Percentiles rank a stretch among this genome's conserved stretches.
Evolutionary conservation across 2,797 vertebrate genomes (phyloP).

Genomic region (Acropternis orthonyx): DNA sequence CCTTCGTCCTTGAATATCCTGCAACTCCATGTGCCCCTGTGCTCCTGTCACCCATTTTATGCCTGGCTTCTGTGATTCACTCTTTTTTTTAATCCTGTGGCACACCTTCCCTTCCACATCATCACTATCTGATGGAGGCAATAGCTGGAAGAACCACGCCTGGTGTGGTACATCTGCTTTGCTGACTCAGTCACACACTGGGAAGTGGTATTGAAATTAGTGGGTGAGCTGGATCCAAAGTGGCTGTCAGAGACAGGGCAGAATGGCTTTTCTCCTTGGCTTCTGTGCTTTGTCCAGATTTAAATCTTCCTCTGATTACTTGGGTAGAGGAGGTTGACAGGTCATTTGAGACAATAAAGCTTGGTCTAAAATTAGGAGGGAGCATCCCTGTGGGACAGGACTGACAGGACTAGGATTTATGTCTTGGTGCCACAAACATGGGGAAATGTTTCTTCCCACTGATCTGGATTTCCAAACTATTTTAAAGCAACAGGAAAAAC

Average conservation of each 20-base stretch:
- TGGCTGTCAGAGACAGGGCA: not conserved
- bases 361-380: not conserved
- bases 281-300: not conserved
- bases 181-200: not conserved
- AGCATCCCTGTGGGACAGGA: not conserved
- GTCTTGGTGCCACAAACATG: not conserved
- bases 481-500: not conserved
- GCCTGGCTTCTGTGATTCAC: not conserved
- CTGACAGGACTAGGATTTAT: not conserved
- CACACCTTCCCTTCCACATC: not conserved
- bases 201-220: not conserved
- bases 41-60: not conserved
- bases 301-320: not conserved
- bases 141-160: not conserved
- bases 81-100: not conserved
- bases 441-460: not conserved
- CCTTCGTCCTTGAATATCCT: not conserved
- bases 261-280: not conserved
- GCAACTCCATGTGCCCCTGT: not conserved
- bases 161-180: not conserved
- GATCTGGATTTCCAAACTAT: not conserved
- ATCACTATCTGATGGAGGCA: not conserved
- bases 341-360: not conserved
- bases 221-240: not conserved
- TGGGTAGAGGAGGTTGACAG: not conserved